Evolutionary conservation across 2,113 vertebrate genomes (phyloP).

Genomic region (Calypte anna): DNA sequence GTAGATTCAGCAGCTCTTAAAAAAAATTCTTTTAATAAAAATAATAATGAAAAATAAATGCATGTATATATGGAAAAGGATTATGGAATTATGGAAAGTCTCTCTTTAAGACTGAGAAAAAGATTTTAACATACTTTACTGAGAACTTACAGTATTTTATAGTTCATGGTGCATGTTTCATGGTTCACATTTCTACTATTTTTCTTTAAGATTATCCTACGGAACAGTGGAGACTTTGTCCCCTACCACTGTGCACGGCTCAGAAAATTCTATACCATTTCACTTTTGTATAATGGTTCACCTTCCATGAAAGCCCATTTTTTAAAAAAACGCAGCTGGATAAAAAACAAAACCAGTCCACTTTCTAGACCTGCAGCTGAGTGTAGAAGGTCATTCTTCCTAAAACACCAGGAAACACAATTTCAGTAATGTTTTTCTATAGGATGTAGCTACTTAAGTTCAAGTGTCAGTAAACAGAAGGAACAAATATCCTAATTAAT

Average conservation of each 20-base stretch:
- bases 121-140: background rate
- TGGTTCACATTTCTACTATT: background rate
- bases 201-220: background rate
- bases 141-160: background rate
- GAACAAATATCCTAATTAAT: background rate
- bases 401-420: background rate
- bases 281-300: background rate
- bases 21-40: constrained; percentile 41
- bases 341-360: background rate
- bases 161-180: accelerated
- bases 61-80: background rate
- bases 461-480: background rate
- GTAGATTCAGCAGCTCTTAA: background rate
- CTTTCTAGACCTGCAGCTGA: background rate
- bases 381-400: background rate
- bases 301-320: background rate
- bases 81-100: background rate
- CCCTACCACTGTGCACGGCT: background rate
- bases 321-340: background rate
- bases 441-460: background rate
- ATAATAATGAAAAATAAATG: constrained; percentile 39
- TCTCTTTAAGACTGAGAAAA: background rate
- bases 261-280: background rate
- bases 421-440: background rate
- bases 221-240: background rate